Base-by-base conservation (phyloP, 1,140 invertebrate genomes). In the Drosophila repleta region DNA sequence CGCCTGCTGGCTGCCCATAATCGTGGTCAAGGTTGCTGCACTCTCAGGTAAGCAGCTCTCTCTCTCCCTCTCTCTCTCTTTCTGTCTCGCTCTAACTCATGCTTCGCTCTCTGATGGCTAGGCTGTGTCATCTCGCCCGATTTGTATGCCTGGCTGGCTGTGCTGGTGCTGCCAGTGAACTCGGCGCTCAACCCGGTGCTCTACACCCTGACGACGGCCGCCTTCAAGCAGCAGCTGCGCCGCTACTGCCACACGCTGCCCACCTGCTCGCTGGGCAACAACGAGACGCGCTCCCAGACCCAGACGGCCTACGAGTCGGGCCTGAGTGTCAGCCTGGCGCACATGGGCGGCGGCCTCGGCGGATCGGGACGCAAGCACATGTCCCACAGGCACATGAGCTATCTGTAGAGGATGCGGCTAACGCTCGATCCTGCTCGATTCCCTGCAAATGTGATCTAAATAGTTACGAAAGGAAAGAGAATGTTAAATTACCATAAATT, bases 131-230 rank as follows among this genome's bases (percentile, higher is more conserved):
- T 93, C 57, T 91, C 91, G 32, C 91, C 92, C 24, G 92, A 93
- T 63, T 70, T 95, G 4, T 95, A 95, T 67, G 95, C 95, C 17
- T 95, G 94, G 93, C 88, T 96, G 60, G 95, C 95, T 0, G 94
- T 96, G 5, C 94, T 96, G 69, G 93, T 96, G 17, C 81, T 96
- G 29, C 95, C 95, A 0, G 94, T 96, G 7, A 96, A 96, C 90
- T 94, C 94, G 0, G 95, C 95, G 4, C 85, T 96, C 6, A 96
- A 96, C 91, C 95, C 95, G 0, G 92, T 96, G 13, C 92, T 96
- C 6, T 96, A 96, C 84, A 96, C 95, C 0, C 91, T 96, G 35
- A 95, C 95, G 1, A 95, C 94, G 10, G 93, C 93, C 11, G 80
- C 93, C 0, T 94, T 94, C 26, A 93, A 93, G 76, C 93, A 93